Conservation (phyloP, 2,888 invertebrate species). For the Conomelus anceps region DNA sequence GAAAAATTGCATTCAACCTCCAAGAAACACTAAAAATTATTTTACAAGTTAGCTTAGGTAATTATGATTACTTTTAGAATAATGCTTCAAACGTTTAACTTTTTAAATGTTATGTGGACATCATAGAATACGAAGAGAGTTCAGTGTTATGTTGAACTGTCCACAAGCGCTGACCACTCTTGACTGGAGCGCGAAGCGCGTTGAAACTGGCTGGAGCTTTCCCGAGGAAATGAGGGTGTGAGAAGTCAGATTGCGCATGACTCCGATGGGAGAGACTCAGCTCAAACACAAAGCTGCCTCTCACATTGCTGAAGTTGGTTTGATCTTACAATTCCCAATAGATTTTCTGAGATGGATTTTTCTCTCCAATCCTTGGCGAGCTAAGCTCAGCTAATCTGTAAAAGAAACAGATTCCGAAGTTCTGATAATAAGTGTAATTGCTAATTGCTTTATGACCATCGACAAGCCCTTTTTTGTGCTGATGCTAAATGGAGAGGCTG, state of each 20-base stretch:
- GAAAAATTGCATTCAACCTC: neutral
- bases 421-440: too few species aligned
- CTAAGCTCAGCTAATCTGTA: neutral
- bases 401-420: neutral
- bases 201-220: neutral
- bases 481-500: too few species aligned
- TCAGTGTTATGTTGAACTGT: neutral
- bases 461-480: neutral
- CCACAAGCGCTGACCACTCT: neutral
- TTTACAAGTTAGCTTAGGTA: too few species aligned
- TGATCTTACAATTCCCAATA: neutral
- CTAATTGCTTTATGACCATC: neutral
- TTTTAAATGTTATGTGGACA: neutral
- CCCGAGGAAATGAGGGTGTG: neutral
- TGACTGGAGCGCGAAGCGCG: neutral
- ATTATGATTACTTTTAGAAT: too few species aligned
- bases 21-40: too few species aligned
- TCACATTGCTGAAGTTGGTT: neutral
- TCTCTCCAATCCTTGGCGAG: neutral
- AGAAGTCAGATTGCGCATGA: neutral
- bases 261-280: neutral
- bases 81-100: neutral
- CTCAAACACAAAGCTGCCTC: neutral
- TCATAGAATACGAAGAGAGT: too few species aligned
- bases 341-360: neutral